Evolutionary conservation across 2,113 vertebrate genomes (phyloP).

Genomic region (Etheostoma spectabile): DNA sequence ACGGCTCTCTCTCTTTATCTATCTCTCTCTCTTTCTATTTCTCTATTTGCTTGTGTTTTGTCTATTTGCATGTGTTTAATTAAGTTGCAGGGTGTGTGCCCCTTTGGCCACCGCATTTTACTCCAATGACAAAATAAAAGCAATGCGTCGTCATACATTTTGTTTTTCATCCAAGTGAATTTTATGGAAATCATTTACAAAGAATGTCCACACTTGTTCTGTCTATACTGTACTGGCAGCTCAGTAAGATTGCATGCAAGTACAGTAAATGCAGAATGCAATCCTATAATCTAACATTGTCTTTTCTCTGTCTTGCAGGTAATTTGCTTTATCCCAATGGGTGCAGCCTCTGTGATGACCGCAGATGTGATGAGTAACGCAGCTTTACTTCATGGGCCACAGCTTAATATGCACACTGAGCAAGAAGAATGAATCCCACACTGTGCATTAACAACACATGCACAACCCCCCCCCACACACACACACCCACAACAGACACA

Average conservation of each 20-base stretch:
- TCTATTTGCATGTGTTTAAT: too few species aligned
- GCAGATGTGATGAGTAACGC: conserved; percentile 67
- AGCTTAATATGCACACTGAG: conserved; percentile 21
- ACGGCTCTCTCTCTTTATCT: too few species aligned
- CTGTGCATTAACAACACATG: not conserved
- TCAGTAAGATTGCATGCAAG: not conserved
- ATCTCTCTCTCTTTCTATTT: too few species aligned
- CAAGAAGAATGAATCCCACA: conserved; percentile 6
- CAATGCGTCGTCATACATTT: not conserved
- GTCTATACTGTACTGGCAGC: not conserved
- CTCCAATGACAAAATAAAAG: not conserved
- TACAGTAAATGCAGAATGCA: not conserved
- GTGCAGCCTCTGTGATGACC: conserved; percentile 37
- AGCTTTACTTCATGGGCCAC: conserved; percentile 17
- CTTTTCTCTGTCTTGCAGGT: conserved; percentile 78
- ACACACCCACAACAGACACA: too few species aligned
- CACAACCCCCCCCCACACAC: not conserved
- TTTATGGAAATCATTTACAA: not conserved
- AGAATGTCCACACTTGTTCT: not conserved
- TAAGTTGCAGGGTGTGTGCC: too few species aligned
- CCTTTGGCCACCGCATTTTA: not conserved
- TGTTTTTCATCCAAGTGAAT: not conserved
- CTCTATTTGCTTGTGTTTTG: too few species aligned
- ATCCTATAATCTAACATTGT: conserved; percentile 35
- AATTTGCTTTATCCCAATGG: conserved; percentile 61